Percentiles rank a stretch among this genome's conserved stretches.
Conservation (phyloP, 2,888 invertebrate species). For the Drosophila niveifrons region DNA sequence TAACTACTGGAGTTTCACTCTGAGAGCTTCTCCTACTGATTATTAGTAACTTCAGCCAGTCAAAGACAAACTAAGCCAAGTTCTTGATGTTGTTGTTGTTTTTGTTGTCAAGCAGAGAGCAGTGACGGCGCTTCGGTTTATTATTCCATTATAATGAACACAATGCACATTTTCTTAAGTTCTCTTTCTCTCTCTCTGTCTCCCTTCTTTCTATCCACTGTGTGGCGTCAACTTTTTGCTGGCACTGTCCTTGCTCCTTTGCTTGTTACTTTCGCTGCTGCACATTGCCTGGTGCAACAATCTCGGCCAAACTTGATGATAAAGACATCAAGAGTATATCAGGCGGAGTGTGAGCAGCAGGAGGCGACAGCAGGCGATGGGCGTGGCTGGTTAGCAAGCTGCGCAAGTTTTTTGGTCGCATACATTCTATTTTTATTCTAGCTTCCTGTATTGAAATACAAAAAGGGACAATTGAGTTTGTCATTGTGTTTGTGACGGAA, state of each 20-base stretch:
- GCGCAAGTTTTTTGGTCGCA: slow-evolving; percentile 67
- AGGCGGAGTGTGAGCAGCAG: not conserved
- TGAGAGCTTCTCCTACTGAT: slow-evolving; percentile 16
- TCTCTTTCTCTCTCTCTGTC: not conserved
- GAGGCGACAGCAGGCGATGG: slow-evolving; percentile 15
- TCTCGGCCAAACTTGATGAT: slow-evolving; percentile 63
- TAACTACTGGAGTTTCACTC: slow-evolving; percentile 5
- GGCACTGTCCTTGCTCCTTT: slow-evolving; percentile 64
- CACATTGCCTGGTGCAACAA: slow-evolving; percentile 78
- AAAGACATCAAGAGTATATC: slow-evolving; percentile 34
- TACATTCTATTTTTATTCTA: slow-evolving; percentile 45
- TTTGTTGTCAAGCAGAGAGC: not conserved
- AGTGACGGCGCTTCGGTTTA: slow-evolving; percentile 66
- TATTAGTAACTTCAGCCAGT: slow-evolving; percentile 53
- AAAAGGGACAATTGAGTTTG: not conserved
- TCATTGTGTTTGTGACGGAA: not conserved
- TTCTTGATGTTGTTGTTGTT: not conserved
- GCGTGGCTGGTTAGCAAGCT: slow-evolving; percentile 59
- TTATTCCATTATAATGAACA: slow-evolving; percentile 80
- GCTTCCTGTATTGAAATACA: not conserved
- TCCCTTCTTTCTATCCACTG: not conserved
- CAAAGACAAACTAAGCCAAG: slow-evolving; percentile 29
- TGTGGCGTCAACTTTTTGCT: slow-evolving; percentile 60
- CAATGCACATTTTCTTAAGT: slow-evolving; percentile 68
- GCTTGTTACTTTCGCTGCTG: slow-evolving; percentile 61